Evolutionary conservation across 2,888 invertebrate species (phyloP).

Genomic region (Rhimphoctona megacephalus): DNA sequence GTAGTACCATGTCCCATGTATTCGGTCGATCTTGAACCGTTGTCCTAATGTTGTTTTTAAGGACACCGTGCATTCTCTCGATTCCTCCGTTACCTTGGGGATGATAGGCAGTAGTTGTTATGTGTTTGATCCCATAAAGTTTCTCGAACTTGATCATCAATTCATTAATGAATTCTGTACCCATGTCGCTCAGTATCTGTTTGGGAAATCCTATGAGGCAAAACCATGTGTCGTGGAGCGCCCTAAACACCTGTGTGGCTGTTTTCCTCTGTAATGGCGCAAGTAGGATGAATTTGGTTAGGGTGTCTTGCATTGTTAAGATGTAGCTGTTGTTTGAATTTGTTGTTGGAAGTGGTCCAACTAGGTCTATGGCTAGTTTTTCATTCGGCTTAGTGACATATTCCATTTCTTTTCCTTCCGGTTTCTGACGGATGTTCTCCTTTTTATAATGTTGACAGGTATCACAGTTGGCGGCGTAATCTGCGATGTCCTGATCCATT

Average conservation of each 20-base stretch:
- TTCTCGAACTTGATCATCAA: no score
- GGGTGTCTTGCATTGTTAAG: no score
- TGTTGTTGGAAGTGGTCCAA: constrained; percentile 44
- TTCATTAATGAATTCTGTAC: no score
- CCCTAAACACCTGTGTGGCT: no score
- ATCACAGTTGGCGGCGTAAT: constrained; percentile 33
- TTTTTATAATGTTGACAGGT: constrained; percentile 25
- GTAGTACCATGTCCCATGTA: constrained; percentile 29
- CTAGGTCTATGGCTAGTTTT: constrained; percentile 36
- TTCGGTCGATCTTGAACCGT: constrained; percentile 31
- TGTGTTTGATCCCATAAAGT: constrained; percentile 33
- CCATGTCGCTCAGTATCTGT: constrained; percentile 38
- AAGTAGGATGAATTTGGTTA: no score
- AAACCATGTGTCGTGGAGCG: constrained; percentile 43
- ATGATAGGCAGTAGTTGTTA: constrained; percentile 37
- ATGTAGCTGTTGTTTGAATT: no score
- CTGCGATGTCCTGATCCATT: constrained; percentile 40
- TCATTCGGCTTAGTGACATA: constrained; percentile 39
- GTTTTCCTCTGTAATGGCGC: constrained; percentile 31
- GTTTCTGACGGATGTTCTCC: constrained; percentile 26
- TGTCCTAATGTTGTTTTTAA: constrained; percentile 41
- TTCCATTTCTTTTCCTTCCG: constrained; percentile 48
- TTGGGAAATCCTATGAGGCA: constrained; percentile 42
- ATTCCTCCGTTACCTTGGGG: constrained; percentile 33
- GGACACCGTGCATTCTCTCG: constrained; percentile 44